Percentiles rank a stretch among this genome's conserved stretches.
phyloP scores from a whole-genome alignment of 2,113 vertebrate genomes.

The Myrmecophaga tridactyla region DNA sequence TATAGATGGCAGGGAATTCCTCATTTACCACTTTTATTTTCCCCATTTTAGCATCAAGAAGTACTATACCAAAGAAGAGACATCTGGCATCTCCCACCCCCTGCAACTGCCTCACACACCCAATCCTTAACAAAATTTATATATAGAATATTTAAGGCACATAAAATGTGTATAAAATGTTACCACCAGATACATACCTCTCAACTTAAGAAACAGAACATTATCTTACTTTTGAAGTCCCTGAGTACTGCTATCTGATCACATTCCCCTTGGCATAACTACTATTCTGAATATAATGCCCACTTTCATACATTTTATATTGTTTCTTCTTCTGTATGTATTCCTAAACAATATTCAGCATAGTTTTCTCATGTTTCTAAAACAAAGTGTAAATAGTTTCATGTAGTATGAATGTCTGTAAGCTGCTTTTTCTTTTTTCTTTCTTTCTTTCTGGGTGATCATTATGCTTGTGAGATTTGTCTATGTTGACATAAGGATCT shows the following conservation, averaged over 20 bases:
- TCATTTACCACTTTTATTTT: slow-evolving; percentile 19
- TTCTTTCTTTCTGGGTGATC: not conserved
- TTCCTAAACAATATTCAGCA: not conserved
- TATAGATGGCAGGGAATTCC: slow-evolving; percentile 8
- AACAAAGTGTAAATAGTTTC: not conserved
- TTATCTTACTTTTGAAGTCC: not conserved
- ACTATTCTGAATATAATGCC: not conserved
- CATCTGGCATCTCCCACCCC: not conserved
- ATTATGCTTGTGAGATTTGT: not conserved
- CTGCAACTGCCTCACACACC: not conserved
- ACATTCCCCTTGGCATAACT: not conserved
- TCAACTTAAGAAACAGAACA: not conserved
- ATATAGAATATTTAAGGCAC: not conserved
- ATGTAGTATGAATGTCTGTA: not conserved
- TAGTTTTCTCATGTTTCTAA: not conserved
- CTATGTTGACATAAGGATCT: not conserved
- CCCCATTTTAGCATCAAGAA: not conserved
- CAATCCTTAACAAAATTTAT: not conserved
- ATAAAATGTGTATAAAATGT: not conserved
- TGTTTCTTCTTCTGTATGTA: not conserved
- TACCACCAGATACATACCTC: not conserved
- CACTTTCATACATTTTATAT: not conserved
- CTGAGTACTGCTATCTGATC: not conserved
- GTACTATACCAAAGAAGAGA: not conserved
- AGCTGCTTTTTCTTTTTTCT: not conserved